Evolutionary conservation across 2,888 invertebrate genomes (phyloP).

Genomic region (Cistogaster globosa): DNA sequence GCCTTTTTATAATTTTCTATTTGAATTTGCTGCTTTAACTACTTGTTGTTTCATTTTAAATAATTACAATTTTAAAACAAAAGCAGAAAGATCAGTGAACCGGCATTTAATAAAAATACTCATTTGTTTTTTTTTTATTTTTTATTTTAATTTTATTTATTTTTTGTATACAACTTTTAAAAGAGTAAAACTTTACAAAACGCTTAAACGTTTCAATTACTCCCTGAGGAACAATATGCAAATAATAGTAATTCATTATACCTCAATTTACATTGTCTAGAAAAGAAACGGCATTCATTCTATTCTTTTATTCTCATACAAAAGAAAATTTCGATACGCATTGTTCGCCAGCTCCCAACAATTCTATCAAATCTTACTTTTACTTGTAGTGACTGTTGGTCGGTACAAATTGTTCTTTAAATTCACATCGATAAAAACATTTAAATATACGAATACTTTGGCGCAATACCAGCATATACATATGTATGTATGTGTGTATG

Average conservation of each 20-base stretch:
- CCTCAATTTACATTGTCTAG: slow-evolving; percentile 49
- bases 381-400: slow-evolving; percentile 8
- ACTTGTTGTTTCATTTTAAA: neutral
- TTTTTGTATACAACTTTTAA: neutral
- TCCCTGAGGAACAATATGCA: slow-evolving; percentile 47
- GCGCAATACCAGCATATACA: neutral
- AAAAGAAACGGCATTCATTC: neutral
- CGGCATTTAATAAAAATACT: slow-evolving; percentile 5
- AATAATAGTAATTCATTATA: slow-evolving; percentile 13
- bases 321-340: slow-evolving; percentile 39
- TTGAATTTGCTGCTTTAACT: neutral
- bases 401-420: too few relatives aligned
- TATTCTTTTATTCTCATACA: slow-evolving; percentile 13
- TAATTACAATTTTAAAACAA: slow-evolving; percentile 8
- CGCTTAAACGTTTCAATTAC: slow-evolving; percentile 44
- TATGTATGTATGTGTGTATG: neutral
- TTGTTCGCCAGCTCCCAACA: slow-evolving; percentile 44
- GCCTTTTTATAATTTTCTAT: neutral
- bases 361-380: slow-evolving; percentile 37
- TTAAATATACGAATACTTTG: neutral
- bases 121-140: slow-evolving; percentile 3
- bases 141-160: slow-evolving; percentile 20
- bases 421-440: neutral
- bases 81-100: slow-evolving; percentile 52
- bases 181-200: neutral